Evolutionary conservation across 2,888 invertebrate species (phyloP), one percentile per base, ranked within the genome.

Genomic region (Drosophila suboccidentalis): DNA sequence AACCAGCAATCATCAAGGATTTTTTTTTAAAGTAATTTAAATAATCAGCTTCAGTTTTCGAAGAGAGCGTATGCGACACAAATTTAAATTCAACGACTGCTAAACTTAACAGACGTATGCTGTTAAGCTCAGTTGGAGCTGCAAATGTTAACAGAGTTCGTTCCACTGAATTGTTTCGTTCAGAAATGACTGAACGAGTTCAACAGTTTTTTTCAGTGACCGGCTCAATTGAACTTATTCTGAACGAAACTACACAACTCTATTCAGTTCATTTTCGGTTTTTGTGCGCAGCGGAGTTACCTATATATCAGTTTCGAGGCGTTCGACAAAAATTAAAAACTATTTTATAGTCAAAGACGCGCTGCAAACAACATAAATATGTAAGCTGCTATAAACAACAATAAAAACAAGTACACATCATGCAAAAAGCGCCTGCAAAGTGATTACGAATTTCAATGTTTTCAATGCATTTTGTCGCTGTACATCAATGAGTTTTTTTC

Each of bases 401-500:
- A 19, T n/a, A 70, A 36, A 60, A 44, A 58, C 26, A 55, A 75
- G 29, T 49, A 61, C 36, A 53, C 43, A 58, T 38, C 22, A 3
- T 51, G 13, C 46, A 53, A 53, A 57, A 65, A 54, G 60, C 72
- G 61, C 46, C 54, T 36, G 59, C 49, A 68, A 69, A 84, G 82
- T 81, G 82, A 84, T 84, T 78, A 78, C 87, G 75, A 84, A 70
- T 75, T 72, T 78, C 65, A 67, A 66, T 75, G 72, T 77, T 69
- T 72, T 75, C 55, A 55, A 58, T 75, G 55, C 47, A 32, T 41
- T 32, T 34, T 19, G 53, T 29, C 54, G 38, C 49, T 51, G 26
- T 59, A 46, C 50, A 76, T 54, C 58, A 50, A 67, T 64, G 43
- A 46, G 38, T 65, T 65, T 67, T 49, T 46, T 47, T 59, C 32